Evolutionary conservation across 2,113 vertebrate species (phyloP).

Genomic region (Phoenicopterus ruber): DNA sequence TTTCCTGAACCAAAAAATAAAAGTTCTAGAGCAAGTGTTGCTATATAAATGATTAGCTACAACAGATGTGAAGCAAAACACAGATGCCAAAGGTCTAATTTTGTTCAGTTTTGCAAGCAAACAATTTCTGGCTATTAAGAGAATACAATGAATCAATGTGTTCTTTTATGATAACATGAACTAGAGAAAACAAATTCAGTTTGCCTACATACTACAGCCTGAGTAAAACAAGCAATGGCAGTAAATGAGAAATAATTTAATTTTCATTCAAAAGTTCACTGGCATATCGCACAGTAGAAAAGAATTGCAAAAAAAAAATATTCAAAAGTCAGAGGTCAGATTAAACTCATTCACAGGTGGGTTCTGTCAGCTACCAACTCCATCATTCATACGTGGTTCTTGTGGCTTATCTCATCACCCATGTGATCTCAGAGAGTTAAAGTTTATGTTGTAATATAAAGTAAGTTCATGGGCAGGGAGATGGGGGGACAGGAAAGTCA

Average conservation of each 20-base stretch:
- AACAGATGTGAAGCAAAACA: background rate
- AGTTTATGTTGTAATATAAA: background rate
- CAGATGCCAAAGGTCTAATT: background rate
- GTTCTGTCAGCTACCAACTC: background rate
- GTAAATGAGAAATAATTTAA: background rate
- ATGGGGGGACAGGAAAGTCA: accelerated
- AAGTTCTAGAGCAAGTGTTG: background rate
- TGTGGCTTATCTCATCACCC: background rate
- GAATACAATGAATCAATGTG: background rate
- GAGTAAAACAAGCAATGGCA: background rate
- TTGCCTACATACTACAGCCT: background rate
- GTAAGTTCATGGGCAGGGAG: background rate
- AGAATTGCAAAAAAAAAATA: background rate
- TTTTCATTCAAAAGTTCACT: background rate
- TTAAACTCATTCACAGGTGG: background rate
- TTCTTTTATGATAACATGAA: background rate
- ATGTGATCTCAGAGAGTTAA: accelerated
- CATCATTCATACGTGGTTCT: background rate
- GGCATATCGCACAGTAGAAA: background rate
- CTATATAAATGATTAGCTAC: background rate
- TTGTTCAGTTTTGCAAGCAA: background rate
- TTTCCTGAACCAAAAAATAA: background rate
- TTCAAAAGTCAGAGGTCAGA: background rate
- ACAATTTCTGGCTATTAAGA: background rate
- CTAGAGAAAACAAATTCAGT: background rate